These are phyloP conservation scores for Atractosteus spatula DNA, from an alignment of 2,113 vertebrate species.

Conservation along the genomic window DNA sequence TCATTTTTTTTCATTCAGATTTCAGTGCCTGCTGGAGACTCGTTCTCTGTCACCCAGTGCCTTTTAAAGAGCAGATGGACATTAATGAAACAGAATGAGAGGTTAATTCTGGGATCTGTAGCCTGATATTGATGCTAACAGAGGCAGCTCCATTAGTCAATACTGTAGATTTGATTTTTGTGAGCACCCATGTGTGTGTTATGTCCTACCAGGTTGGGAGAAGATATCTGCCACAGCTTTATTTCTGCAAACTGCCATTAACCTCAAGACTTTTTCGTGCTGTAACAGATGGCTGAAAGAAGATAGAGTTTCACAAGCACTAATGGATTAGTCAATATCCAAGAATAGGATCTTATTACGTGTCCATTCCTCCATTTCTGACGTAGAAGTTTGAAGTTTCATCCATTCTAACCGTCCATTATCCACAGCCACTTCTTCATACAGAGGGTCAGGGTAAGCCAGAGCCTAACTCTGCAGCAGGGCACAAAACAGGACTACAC, in stretches of 20 bases:
- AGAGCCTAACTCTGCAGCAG: too few species aligned
- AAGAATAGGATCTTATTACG: slow-evolving; percentile 29
- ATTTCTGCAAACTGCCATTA: slow-evolving; percentile 31
- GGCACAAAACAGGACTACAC: too few species aligned
- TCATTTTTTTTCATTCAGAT: neutral
- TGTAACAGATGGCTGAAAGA: slow-evolving; percentile 39
- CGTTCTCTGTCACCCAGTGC: neutral
- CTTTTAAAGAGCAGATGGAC: slow-evolving; percentile 6
- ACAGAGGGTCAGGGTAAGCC: too few species aligned
- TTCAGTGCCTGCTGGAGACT: neutral
- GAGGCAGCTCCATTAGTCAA: slow-evolving; percentile 20
- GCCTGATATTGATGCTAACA: slow-evolving; percentile 27
- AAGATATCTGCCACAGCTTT: slow-evolving; percentile 28
- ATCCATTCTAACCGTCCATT: too few species aligned
- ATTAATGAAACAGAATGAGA: slow-evolving; percentile 29
- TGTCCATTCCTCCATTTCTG: slow-evolving; percentile 18
- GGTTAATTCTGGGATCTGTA: neutral
- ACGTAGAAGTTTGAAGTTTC: neutral
- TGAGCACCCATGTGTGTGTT: neutral
- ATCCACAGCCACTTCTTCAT: too few species aligned
- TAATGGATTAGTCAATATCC: slow-evolving; percentile 34
- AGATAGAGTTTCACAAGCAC: slow-evolving; percentile 24
- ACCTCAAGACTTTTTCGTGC: slow-evolving; percentile 11
- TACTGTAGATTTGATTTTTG: slow-evolving; percentile 32
- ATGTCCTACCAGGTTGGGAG: slow-evolving; percentile 33